Percentiles rank a stretch among this genome's conserved stretches.
phyloP scores from a whole-genome alignment of 2,797 vertebrate genomes.

The Mastacembelus armatus region DNA sequence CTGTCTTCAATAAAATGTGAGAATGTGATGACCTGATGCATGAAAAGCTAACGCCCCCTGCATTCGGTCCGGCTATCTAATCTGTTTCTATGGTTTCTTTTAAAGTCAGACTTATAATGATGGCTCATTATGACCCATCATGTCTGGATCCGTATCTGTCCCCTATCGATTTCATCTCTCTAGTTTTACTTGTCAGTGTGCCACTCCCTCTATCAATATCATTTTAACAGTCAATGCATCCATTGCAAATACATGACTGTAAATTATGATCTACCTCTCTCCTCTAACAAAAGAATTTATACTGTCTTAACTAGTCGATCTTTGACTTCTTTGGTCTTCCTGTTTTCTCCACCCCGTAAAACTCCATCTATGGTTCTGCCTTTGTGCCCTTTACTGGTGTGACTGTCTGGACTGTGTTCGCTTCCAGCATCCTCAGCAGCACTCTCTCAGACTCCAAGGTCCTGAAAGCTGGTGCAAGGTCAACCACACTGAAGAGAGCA shows the following conservation, averaged over 20 bases:
- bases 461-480: slow-evolving; percentile 78
- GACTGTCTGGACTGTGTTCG: slow-evolving; percentile 47
- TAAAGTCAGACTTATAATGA: slow-evolving; percentile 62
- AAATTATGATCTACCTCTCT: slow-evolving; percentile 41
- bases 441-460: slow-evolving; percentile 70
- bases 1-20: slow-evolving; percentile 44
- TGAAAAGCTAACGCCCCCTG: slow-evolving; percentile 26
- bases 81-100: slow-evolving; percentile 60
- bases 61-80: slow-evolving; percentile 38
- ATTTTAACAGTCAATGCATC: slow-evolving; percentile 51
- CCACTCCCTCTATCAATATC: slow-evolving; percentile 67
- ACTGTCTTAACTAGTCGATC: slow-evolving; percentile 32
- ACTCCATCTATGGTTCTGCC: slow-evolving; percentile 5
- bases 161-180: slow-evolving; percentile 71
- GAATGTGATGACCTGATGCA: slow-evolving; percentile 41
- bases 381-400: slow-evolving; percentile 29
- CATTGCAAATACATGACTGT: slow-evolving; percentile 41
- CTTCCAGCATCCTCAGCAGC: slow-evolving; percentile 64
- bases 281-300: slow-evolving; percentile 1
- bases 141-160: slow-evolving; percentile 70
- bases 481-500: slow-evolving; percentile 48
- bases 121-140: slow-evolving; percentile 73
- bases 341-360: slow-evolving; percentile 8
- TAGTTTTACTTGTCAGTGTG: slow-evolving; percentile 59
- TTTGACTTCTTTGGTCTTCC: slow-evolving; percentile 9